Base-by-base conservation (phyloP, 2,888 invertebrate genomes). In the Cantharis flavilabris region DNA sequence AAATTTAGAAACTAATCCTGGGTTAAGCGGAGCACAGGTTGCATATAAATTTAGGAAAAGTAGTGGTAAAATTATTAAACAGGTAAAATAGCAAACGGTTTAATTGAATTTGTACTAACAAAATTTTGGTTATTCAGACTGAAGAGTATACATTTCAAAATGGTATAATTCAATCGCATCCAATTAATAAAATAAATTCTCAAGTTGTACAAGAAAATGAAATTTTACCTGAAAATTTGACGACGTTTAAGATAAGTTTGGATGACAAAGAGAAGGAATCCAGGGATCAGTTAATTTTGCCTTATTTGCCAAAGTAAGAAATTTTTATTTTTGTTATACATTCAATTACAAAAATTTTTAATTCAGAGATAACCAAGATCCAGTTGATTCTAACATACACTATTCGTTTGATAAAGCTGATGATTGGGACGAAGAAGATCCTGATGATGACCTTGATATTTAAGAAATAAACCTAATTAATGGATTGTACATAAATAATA, bases 401-500 rank as follows among this genome's bases (percentile, higher is more conserved):
- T 96, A 96, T 84, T 91, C 93, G 80, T 94, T 95, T 10, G 96
- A 96, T 88, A 92, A 92, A 73, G 90, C 92, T 2, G 96, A 96
- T 87, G 96, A 96, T 86, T 93, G 94, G 90, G 96, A 96, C 84
- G 95, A 95, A 84, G 96, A 96, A 88, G 95, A 96, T 88, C 96
- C 96, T 1, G 96, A 96, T 90, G 95, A 96, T 87, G 96, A 96
- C 89, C 89, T 96, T 78, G 92, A 94, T 88, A 92, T 95, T 84
- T 92, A 89, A 88, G 70, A 77, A 16, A 11, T 28, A 73, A 26
- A 26, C 4, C 13, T 4, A 30, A 30, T 30, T 28, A 13, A 9
- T 33, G 13, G 20, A 13, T 4, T 33, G 33, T 71, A 18, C 18
- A 18, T 18, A 30, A 20, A 7, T 14, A 2, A 64, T n/a, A 65